Percentiles rank a stretch among this genome's conserved stretches.
Conservation (phyloP, 2,113 vertebrate genomes). For the Ifrita kowaldi region DNA sequence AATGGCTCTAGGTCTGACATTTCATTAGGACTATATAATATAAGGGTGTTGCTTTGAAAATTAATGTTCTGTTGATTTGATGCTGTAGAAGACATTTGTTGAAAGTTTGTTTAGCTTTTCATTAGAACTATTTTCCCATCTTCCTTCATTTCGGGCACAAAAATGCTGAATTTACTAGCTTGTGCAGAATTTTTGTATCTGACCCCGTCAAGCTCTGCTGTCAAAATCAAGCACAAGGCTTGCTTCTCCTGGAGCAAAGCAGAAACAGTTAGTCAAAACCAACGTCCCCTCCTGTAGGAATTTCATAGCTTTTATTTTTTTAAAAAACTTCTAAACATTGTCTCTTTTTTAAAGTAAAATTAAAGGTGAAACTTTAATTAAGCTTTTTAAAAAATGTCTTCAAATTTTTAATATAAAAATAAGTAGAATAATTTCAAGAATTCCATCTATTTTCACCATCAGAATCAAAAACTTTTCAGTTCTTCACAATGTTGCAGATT, state of each 20-base stretch:
- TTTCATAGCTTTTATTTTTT: not conserved
- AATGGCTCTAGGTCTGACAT: not conserved
- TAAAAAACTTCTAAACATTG: not conserved
- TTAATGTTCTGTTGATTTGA: not conserved
- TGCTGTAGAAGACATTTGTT: not conserved
- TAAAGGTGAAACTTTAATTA: not conserved
- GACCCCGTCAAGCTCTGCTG: not conserved
- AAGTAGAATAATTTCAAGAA: not conserved
- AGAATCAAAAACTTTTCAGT: not conserved
- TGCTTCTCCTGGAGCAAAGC: not conserved
- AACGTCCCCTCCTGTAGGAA: not conserved
- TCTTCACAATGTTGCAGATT: not conserved
- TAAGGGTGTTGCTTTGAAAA: not conserved
- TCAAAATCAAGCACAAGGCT: not conserved
- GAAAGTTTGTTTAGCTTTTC: not conserved
- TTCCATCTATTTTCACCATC: not conserved
- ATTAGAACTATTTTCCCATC: not conserved
- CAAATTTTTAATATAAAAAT: not conserved
- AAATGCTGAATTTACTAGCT: not conserved
- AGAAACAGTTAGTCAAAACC: not conserved
- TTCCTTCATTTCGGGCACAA: not conserved
- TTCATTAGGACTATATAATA: not conserved
- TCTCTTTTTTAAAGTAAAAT: not conserved
- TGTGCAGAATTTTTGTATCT: not conserved
- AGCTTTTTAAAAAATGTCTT: not conserved